Percentiles rank a stretch among this genome's conserved stretches.
Conservation (phyloP, 92 coral and sea anemone species). For the Zoanthus sociatus region DNA sequence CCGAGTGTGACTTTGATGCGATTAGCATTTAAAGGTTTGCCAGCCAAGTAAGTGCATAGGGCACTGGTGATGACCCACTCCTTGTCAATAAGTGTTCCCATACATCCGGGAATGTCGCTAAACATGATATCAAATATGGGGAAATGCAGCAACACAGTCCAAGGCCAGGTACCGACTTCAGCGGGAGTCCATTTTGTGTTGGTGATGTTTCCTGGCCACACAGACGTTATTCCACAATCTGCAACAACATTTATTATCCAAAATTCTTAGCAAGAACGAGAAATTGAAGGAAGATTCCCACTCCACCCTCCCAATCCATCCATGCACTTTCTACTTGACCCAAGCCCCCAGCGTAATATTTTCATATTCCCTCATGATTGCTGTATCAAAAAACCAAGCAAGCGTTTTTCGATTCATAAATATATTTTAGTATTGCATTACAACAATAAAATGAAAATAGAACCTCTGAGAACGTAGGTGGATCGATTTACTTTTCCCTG, state of each 20-base stretch:
- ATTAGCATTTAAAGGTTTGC: conserved; percentile 29
- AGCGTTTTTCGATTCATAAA: no score
- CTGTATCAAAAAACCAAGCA: no score
- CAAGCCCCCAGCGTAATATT: no score
- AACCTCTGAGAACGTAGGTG: no score
- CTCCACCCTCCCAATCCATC: no score
- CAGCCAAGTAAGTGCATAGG: conserved; percentile 76
- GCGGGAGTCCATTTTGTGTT: conserved; percentile 76
- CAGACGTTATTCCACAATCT: conserved; percentile 90
- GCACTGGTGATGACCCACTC: conserved; percentile 89
- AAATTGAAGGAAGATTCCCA: no score
- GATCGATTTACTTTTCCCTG: no score
- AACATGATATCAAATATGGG: conserved; percentile 54
- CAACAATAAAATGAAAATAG: no score
- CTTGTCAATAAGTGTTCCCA: conserved; percentile 90
- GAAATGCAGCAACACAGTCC: conserved; percentile 85
- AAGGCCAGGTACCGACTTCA: conserved; percentile 81
- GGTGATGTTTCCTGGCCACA: conserved; percentile 53
- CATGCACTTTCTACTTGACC: no score
- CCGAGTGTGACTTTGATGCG: conserved; percentile 79
- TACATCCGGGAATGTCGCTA: conserved; percentile 76
- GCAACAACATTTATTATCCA: background rate
- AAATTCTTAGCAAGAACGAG: background rate
- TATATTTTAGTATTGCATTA: no score
- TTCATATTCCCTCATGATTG: no score